Base-by-base conservation (phyloP, 2,888 invertebrate genomes). In the Sylvicola cinctus region DNA sequence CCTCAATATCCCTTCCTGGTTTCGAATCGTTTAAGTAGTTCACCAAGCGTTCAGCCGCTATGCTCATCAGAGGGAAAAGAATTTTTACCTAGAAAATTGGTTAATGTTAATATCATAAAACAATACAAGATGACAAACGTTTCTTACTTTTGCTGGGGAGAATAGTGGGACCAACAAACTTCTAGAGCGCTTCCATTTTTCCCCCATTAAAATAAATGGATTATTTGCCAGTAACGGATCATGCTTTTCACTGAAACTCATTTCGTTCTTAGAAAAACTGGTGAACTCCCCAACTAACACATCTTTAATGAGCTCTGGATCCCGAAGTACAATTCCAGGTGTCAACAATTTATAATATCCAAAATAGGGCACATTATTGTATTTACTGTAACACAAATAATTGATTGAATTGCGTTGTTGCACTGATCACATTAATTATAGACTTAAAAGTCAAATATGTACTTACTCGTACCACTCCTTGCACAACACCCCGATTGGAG, bases 381-480 rank as follows among this genome's bases (percentile, higher is more conserved):
- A 31, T 3, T 20, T 25, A 35, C 37, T 28, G 26, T n/a, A n/a
- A n/a, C n/a, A 8, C n/a, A n/a, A n/a, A n/a, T n/a, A n/a, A n/a
- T n/a, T n/a, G n/a, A n/a, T n/a, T n/a, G n/a, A n/a, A n/a, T n/a
- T n/a, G n/a, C n/a, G n/a, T 4, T 8, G 4, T 20, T 20, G 8
- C 5, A 6, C n/a, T n/a, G n/a, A n/a, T n/a, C n/a, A n/a, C n/a
- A n/a, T n/a, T n/a, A n/a, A n/a, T n/a, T n/a, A n/a, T n/a, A n/a
- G n/a, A n/a, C n/a, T n/a, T n/a, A n/a, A n/a, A n/a, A n/a, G n/a
- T n/a, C n/a, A n/a, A n/a, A n/a, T n/a, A n/a, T n/a, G n/a, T n/a
- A n/a, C n/a, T n/a, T n/a, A n/a, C n/a, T n/a, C n/a, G n/a, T 41
- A 42, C 27, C 40, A 41, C 8, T 41, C 38, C 8, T 31, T 16